Conservation (phyloP, 2,113 vertebrate genomes). For the Pituophis catenifer region DNA sequence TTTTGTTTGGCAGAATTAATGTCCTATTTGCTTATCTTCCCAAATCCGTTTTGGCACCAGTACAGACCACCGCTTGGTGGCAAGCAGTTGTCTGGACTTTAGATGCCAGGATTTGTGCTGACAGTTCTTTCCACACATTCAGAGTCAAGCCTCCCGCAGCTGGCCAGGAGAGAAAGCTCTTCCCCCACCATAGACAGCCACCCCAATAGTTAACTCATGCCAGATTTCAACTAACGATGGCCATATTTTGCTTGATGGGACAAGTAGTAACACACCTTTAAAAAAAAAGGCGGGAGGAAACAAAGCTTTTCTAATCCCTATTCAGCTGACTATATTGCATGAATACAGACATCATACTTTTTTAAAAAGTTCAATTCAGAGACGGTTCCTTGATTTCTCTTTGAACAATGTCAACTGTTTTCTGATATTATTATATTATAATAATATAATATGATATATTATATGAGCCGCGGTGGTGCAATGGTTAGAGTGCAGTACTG, state of each 20-base stretch:
- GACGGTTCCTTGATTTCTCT: neutral
- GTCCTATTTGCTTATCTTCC: conserved; percentile 72
- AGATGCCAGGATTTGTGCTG: conserved; percentile 75
- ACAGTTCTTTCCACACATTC: conserved; percentile 71
- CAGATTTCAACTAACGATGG: conserved; percentile 35
- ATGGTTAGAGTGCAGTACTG: too few species aligned
- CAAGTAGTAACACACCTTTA: neutral
- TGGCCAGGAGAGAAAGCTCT: conserved; percentile 67
- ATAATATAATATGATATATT: too few species aligned
- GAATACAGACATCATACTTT: neutral
- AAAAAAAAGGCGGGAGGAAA: neutral
- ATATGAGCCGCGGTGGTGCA: too few species aligned
- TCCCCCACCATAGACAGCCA: neutral
- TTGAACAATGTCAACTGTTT: neutral
- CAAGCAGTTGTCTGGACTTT: conserved; percentile 70
- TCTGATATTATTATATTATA: neutral
- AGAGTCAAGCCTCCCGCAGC: conserved; percentile 67
- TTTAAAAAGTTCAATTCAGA: conserved; percentile 2
- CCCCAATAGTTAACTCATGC: conserved; percentile 25
- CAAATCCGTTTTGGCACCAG: conserved; percentile 71
- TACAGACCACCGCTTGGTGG: conserved; percentile 65
- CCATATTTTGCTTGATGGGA: conserved; percentile 48
- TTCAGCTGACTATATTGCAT: neutral
- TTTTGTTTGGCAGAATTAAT: conserved; percentile 64
- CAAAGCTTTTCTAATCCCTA: neutral